Evolutionary conservation across 1,140 invertebrate genomes (phyloP).

Genomic region (Stegodyphus dumicola): DNA sequence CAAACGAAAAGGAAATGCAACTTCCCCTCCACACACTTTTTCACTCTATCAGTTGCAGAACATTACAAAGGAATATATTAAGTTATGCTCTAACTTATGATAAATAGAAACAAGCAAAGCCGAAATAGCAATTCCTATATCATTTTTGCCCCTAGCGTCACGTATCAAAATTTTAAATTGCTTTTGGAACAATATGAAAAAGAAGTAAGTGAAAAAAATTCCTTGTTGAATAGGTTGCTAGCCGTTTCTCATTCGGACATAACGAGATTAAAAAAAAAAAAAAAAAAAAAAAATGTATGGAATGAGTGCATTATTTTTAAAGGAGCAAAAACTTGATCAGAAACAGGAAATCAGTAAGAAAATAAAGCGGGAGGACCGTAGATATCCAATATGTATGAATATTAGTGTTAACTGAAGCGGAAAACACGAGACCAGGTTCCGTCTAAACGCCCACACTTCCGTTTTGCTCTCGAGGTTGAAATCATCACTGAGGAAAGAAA

Average conservation of each 20-base stretch:
- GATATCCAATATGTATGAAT: slow-evolving; percentile 6
- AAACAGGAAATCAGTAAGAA: slow-evolving; percentile 31
- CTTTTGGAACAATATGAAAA: slow-evolving; percentile 1
- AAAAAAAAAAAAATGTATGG: background rate
- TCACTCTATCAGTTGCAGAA: background rate
- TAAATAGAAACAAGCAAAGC: background rate
- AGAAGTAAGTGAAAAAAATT: too few relatives aligned
- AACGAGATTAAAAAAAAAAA: background rate
- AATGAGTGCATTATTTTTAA: background rate
- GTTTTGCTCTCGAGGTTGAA: too few relatives aligned
- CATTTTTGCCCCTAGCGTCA: slow-evolving; percentile 3
- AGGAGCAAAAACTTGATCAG: slow-evolving; percentile 10
- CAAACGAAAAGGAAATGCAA: too few relatives aligned
- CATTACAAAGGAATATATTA: slow-evolving; percentile 34
- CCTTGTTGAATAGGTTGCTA: too few relatives aligned
- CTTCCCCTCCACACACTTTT: background rate
- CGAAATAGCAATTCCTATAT: slow-evolving; percentile 7
- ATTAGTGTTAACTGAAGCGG: background rate
- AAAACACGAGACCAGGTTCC: background rate
- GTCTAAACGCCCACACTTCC: too few relatives aligned
- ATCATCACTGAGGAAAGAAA: too few relatives aligned
- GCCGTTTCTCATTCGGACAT: too few relatives aligned
- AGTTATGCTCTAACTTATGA: slow-evolving; percentile 7
- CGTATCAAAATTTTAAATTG: slow-evolving; percentile 35
- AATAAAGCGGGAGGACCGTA: slow-evolving; percentile 4